Percentiles rank a stretch among this genome's conserved stretches.
phyloP scores from a whole-genome alignment of 2,113 vertebrate genomes.

The Ardeotis arabs region DNA sequence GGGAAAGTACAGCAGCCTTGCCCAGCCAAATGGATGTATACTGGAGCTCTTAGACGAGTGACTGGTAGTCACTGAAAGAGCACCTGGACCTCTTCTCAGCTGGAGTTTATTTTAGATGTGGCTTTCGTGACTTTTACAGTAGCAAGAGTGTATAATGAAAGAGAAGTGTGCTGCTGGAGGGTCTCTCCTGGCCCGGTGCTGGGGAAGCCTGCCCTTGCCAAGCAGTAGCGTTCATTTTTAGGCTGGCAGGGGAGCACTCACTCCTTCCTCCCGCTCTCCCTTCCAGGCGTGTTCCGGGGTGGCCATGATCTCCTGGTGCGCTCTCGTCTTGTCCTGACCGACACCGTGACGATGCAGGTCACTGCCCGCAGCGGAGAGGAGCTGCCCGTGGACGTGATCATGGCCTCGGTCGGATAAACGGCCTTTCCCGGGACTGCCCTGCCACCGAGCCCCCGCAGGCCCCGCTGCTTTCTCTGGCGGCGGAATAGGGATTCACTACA shows the following conservation, averaged over 20 bases:
- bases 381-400: conserved; percentile 78
- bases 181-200: background rate
- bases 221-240: background rate
- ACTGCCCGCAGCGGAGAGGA: conserved; percentile 79
- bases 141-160: background rate
- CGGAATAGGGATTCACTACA: background rate
- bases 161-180: background rate
- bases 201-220: background rate
- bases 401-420: conserved; percentile 78
- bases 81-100: background rate
- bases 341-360: conserved; percentile 83
- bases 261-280: background rate
- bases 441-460: background rate
- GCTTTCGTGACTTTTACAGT: background rate
- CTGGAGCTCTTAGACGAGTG: background rate
- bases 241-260: background rate
- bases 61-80: background rate
- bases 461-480: background rate
- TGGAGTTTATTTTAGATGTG: background rate
- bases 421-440: background rate
- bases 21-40: no score
- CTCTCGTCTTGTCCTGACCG: conserved; percentile 77
- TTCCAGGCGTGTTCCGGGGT: conserved; percentile 80
- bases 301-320: conserved; percentile 81
- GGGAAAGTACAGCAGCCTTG: background rate